Conservation (phyloP, 2,113 vertebrate species). For the Lepus timidus region DNA sequence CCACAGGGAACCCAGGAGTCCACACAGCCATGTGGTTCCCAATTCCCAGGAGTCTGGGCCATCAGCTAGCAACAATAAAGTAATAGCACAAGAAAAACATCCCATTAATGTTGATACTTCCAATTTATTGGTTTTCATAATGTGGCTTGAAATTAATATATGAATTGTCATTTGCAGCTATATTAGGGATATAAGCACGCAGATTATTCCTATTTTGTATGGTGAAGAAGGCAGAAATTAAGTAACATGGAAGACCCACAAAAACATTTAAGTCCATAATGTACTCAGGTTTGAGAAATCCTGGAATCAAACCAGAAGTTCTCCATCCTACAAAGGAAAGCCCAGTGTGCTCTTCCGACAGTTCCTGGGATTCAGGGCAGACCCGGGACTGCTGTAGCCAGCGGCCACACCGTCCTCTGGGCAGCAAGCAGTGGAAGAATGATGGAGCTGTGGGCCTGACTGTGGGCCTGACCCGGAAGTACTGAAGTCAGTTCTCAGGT, state of each 20-base stretch:
- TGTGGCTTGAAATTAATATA: constrained; percentile 32
- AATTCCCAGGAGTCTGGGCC: neutral
- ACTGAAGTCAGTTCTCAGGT: neutral
- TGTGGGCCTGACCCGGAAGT: neutral
- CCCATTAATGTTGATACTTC: too few relatives aligned
- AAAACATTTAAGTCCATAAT: neutral
- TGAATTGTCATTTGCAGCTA: neutral
- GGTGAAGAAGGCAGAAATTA: neutral
- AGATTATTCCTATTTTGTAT: neutral
- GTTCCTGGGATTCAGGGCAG: neutral
- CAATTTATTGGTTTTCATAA: neutral
- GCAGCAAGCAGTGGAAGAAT: neutral
- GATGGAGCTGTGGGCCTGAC: neutral
- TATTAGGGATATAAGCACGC: neutral
- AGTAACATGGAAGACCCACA: neutral
- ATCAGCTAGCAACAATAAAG: neutral
- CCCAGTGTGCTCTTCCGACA: neutral
- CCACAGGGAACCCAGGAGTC: neutral
- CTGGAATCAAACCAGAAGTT: neutral
- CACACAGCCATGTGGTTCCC: neutral
- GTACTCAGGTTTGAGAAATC: neutral
- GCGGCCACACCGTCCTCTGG: neutral
- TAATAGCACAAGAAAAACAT: neutral
- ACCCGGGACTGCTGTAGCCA: neutral
- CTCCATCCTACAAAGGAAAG: neutral